Conservation (phyloP, 2,113 vertebrate genomes). For the Cephalopholis sonnerati region DNA sequence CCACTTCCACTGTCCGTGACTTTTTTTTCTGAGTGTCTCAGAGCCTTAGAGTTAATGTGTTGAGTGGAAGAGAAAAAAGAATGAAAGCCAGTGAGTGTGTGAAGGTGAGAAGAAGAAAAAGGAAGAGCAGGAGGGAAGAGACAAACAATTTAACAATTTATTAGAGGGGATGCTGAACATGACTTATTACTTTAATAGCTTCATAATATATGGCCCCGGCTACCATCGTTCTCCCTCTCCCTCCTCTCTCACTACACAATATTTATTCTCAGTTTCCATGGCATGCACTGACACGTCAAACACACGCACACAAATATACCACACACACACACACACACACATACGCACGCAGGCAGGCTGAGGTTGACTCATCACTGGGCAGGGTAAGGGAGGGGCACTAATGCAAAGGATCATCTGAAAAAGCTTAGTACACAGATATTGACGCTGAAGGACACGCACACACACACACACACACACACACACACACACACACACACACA, state of each 20-base stretch:
- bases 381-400: conserved; percentile 60
- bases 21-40: background rate
- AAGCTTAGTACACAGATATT: conserved; percentile 17
- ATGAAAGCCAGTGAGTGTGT: background rate
- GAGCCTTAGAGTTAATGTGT: background rate
- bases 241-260: conserved; percentile 41
- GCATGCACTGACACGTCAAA: conserved; percentile 43
- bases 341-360: conserved; percentile 6
- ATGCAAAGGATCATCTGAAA: conserved; percentile 62
- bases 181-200: conserved; percentile 54
- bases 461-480: conserved; percentile 7
- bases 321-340: conserved; percentile 38
- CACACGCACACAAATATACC: conserved; percentile 2
- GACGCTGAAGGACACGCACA: conserved; percentile 8
- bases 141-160: conserved; percentile 45
- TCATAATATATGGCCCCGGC: conserved; percentile 52
- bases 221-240: conserved; percentile 39
- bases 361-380: conserved; percentile 68
- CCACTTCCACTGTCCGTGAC: background rate
- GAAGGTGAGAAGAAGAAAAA: conserved; percentile 13
- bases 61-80: background rate
- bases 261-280: conserved; percentile 71
- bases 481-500: conserved; percentile 7
- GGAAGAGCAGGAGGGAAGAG: conserved; percentile 11
- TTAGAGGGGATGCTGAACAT: conserved; percentile 22